phyloP scores from a whole-genome alignment of 2,113 vertebrate genomes.

The Solea senegalensis region DNA sequence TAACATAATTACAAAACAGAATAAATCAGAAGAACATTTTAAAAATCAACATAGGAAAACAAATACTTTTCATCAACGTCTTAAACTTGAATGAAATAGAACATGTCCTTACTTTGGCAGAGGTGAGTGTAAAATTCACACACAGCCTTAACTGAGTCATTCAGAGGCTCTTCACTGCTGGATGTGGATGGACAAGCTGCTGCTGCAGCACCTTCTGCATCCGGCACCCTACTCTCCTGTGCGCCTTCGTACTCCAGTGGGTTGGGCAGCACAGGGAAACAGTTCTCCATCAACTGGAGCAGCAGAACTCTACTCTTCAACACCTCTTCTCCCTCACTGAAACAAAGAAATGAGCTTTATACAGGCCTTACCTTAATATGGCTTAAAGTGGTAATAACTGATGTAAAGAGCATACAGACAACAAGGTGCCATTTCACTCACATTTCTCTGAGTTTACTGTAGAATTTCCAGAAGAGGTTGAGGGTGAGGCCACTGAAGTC shows the following conservation, averaged over 20 bases:
- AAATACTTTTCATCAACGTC: no score
- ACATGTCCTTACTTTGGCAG: conserved; percentile 84
- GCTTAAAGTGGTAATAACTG: neutral
- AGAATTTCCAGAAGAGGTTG: conserved; percentile 94
- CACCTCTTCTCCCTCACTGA: conserved; percentile 88
- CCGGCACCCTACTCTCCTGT: conserved; percentile 36
- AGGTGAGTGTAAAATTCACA: conserved; percentile 88
- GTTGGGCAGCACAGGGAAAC: conserved; percentile 86
- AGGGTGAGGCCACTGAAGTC: conserved; percentile 90
- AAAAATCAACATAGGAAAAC: no score
- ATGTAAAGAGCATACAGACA: neutral
- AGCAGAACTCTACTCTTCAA: conserved; percentile 88
- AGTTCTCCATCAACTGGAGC: conserved; percentile 94
- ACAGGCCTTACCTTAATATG: neutral
- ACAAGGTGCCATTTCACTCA: conserved; percentile 70
- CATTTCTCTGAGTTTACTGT: conserved; percentile 92
- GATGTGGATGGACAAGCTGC: conserved; percentile 39
- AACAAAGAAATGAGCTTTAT: conserved; percentile 17
- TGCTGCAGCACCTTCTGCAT: conserved; percentile 18
- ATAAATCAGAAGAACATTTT: no score
- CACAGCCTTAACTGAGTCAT: conserved; percentile 79
- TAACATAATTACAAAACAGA: no score
- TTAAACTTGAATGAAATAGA: neutral
- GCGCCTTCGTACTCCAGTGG: conserved; percentile 66
- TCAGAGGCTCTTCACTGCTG: conserved; percentile 60